A percentile compares a stretch with the other conserved stretches of the same genome.
Evolutionary conservation across 2,797 vertebrate genomes (phyloP).

Genomic region (Melanotaenia trifasciata): DNA sequence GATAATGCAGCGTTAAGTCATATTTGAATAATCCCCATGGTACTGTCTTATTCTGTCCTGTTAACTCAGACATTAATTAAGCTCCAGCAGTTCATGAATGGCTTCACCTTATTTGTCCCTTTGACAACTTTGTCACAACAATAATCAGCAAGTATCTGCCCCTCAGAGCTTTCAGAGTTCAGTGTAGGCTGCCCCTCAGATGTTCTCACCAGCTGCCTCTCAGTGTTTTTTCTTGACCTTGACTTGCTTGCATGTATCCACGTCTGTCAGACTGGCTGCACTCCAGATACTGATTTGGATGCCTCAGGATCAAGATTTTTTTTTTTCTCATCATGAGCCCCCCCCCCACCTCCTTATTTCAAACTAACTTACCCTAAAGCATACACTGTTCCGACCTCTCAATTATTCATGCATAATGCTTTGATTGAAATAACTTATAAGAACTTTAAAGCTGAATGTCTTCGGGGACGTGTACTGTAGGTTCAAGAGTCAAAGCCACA

Average conservation of each 20-base stretch:
- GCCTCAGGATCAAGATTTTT: conserved; percentile 38
- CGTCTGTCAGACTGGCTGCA: conserved; percentile 48
- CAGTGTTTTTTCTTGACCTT: conserved; percentile 54
- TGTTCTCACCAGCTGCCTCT: conserved; percentile 42
- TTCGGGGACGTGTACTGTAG: conserved; percentile 29
- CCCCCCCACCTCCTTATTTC: conserved; percentile 2
- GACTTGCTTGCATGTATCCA: conserved; percentile 18
- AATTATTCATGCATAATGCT: conserved; percentile 1
- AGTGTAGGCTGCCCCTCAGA: conserved; percentile 15
- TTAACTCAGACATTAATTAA: conserved; percentile 7
- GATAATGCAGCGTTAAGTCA: neutral
- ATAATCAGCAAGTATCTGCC: conserved; percentile 20
- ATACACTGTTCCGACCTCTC: neutral
- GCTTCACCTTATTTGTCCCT: conserved; percentile 1
- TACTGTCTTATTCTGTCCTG: neutral
- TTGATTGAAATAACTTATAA: conserved; percentile 4
- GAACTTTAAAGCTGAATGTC: conserved; percentile 34
- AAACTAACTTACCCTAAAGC: conserved; percentile 24
- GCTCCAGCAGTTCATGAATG: neutral
- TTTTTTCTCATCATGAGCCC: conserved; percentile 30
- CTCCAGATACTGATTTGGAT: conserved; percentile 50
- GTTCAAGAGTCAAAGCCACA: conserved; percentile 48
- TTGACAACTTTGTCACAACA: neutral
- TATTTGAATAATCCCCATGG: neutral
- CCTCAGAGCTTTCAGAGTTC: conserved; percentile 12